phyloP scores from a whole-genome alignment of 2,797 vertebrate genomes.

The Coregonus suidteri region DNA sequence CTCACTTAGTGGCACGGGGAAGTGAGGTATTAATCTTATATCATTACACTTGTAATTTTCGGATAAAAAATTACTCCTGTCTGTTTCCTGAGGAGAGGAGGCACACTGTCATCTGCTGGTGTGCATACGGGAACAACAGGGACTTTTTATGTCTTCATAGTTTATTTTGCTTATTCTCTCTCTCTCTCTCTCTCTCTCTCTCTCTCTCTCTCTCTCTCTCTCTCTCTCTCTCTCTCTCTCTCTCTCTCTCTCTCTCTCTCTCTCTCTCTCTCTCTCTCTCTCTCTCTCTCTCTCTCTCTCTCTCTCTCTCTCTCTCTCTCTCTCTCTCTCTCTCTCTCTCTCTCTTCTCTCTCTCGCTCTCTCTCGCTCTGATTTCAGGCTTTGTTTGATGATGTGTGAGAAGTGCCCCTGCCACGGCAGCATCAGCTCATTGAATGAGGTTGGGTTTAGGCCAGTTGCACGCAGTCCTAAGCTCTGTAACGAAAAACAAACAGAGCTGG shows the following conservation, averaged over 20 bases:
- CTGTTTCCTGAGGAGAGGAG: background rate
- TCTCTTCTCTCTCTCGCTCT: background rate
- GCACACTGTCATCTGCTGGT: background rate
- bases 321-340: background rate
- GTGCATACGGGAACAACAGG: background rate
- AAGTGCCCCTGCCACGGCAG: background rate
- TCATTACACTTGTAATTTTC: conserved; percentile 35
- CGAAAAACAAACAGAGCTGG: background rate
- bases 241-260: background rate
- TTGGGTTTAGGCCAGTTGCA: background rate
- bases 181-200: background rate
- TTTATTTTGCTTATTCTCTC: background rate
- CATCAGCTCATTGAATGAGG: background rate
- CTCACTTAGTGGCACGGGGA: conserved; percentile 30
- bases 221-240: background rate
- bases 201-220: no score
- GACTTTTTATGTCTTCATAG: background rate
- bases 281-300: background rate
- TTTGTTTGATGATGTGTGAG: background rate
- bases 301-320: background rate
- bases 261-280: background rate
- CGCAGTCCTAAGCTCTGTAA: background rate
- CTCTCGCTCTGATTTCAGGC: background rate
- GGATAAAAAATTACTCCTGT: conserved; percentile 21
- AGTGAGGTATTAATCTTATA: conserved; percentile 43